A percentile compares a stretch with the other conserved stretches of the same genome.
Evolutionary conservation across 2,888 invertebrate genomes (phyloP).

Genomic region (Oligia latruncula): DNA sequence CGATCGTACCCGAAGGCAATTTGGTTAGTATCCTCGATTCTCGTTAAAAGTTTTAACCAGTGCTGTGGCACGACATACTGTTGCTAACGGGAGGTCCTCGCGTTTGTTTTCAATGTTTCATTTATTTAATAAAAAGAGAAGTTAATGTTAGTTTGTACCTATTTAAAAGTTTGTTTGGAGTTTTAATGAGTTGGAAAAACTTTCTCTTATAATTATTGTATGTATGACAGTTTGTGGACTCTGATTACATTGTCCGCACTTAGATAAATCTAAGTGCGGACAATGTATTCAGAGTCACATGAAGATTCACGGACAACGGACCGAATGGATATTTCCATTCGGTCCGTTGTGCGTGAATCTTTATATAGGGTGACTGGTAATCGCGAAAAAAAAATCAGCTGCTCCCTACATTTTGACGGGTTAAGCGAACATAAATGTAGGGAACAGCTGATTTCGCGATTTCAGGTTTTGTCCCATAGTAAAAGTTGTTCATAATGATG

Average conservation of each 20-base stretch:
- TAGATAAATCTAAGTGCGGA: too few relatives aligned
- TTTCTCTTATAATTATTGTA: not conserved
- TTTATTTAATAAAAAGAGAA: constrained; percentile 10
- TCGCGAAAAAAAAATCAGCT: too few relatives aligned
- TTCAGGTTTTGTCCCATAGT: too few relatives aligned
- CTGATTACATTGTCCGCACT: not conserved
- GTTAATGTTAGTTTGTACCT: constrained; percentile 1
- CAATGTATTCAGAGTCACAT: too few relatives aligned
- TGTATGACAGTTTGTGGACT: not conserved
- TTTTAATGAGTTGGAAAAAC: not conserved
- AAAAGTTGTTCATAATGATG: too few relatives aligned
- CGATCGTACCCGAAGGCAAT: constrained; percentile 62
- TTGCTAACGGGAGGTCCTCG: constrained; percentile 5
- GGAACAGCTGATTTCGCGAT: too few relatives aligned
- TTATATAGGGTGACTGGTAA: too few relatives aligned
- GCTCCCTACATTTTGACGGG: too few relatives aligned
- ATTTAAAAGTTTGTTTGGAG: not conserved
- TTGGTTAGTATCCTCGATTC: constrained; percentile 53
- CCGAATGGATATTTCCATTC: too few relatives aligned
- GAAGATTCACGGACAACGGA: too few relatives aligned
- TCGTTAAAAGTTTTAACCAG: constrained; percentile 67
- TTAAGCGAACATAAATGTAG: too few relatives aligned
- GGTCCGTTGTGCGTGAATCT: too few relatives aligned
- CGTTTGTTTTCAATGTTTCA: constrained; percentile 8
- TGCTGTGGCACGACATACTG: constrained; percentile 26